Evolutionary conservation across 1,140 invertebrate species (phyloP), one percentile per base, ranked within the genome.

Genomic region (Magallana angulata): DNA sequence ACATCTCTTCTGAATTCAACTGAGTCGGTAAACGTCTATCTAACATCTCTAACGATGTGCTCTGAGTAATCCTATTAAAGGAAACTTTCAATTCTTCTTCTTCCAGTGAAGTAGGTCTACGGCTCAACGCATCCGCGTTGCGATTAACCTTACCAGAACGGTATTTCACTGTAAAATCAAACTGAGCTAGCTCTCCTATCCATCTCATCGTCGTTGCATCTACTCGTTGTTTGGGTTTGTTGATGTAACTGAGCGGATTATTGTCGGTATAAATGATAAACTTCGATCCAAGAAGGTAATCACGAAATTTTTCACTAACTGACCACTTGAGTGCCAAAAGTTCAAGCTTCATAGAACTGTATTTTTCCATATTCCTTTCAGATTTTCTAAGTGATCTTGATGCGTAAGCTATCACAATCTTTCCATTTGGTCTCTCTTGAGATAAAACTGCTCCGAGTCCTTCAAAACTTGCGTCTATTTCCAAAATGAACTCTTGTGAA

Each of bases 241-340:
- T 36, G 36, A 36, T 36, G 18, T 91, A 87, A 84, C 85, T 87
- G 8, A 90, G 71, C 7, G n/a, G n/a, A n/a, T n/a, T n/a, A n/a
- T n/a, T n/a, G n/a, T n/a, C n/a, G n/a, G n/a, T n/a, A n/a, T n/a
- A 87, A n/a, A 91, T 90, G 2, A 82, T 62, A 87, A 90, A 92
- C 80, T 85, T 64, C 11, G 57, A 24, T 11, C 88, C 57, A 89
- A 11, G 9, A 85, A 84, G 82, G 36, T 85, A 90, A 62, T 90
- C 88, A 16, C 83, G 48, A 56, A 89, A 91, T 59, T 91, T 91
- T 68, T 90, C 85, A 0, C 83, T 83, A 4, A 91, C 85, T 3
- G 89, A 88, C 91, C 91, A 91, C 64, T 90, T 91, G 57, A 91
- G 68, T 1, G 87, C 89, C n/a, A 88, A 60, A 18, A 90, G 82